Base-by-base conservation (phyloP, 1,140 invertebrate genomes). In the Contarinia nasturtii region DNA sequence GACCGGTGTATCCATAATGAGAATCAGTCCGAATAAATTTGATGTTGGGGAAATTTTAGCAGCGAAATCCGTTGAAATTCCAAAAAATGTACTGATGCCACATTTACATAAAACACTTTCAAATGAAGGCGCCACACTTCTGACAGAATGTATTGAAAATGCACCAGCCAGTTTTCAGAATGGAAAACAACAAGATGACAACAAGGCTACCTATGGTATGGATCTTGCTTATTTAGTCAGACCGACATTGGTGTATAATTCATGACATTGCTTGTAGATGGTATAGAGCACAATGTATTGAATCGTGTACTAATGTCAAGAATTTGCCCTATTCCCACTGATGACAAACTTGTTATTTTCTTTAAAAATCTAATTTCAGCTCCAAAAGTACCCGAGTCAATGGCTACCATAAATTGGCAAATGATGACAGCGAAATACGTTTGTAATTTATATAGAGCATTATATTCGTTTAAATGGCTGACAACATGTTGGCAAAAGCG, bases 1-100 rank as follows among this genome's bases (percentile, higher is more conserved):
- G 46, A 89, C 88, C 19, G 93, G 93, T 34, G 69, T 96, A 22
- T 82, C 86, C 3, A 76, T 96, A 27, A 93, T 95, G 80, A 79
- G 75, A 65, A 86, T 96, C 46, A 73, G 76, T 55, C 82, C 90
- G 18, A 71, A 86, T 60, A 75, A 77, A 52, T 94, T 93, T 74
- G 91, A 94, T 70, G 68, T 83, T 54, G 90, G 90, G 47, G 76
- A 63, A 55, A 77, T 93, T 51, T 61, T 93, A 50, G 59, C 69
- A 17, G 80, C 86, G 61, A 62, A 71, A 57, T 62, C 67, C 57
- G 60, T 82, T 40, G 11, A 63, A 47, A 75, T 94, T 45, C 56
- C 63, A 38, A 56, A 70, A 17, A 58, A 81, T 54, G 72, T 78
- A 50, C 76, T 73, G 27, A 68, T 80, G 54, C 71, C 74, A 33